Evolutionary conservation across 2,113 vertebrate species (phyloP), one percentile per base, ranked within the genome.

Genomic region (Sclerurus mexicanus): DNA sequence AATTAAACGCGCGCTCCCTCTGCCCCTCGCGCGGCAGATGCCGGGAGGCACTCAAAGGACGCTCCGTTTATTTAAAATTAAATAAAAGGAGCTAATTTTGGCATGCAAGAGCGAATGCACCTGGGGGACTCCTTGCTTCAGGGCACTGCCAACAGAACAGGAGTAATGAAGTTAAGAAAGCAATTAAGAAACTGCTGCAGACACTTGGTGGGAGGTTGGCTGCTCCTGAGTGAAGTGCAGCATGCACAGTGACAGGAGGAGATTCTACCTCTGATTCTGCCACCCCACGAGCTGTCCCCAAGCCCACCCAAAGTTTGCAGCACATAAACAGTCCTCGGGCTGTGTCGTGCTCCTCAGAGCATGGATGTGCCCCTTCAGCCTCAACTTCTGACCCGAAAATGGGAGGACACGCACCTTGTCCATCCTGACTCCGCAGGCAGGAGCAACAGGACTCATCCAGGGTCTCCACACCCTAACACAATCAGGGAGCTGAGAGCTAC

Each of bases 61-160:
- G 23, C 66, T 12, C 24, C 37, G 1, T 90, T 88, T 93, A 37
- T 95, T 86, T 75, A 96, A 92, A 95, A 94, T 94, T 95, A 86
- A 97, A 96, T 93, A 92, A 91, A 94, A 91, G 90, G 5, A 90
- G 88, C 83, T 96, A 88, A 86, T 93, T 95, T 88, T 44, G 73
- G 93, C 92, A 92, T 67, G 79, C 95, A 88, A 80, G 79, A 88
- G 85, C 72, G 49, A 79, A 87, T 5, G 75, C 78, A 93, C 82
- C 92, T 93, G 79, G 49, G 93, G 85, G 92, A 94, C 90, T 93
- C 79, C 72, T 93, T 72, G 92, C 92, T 88, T 84, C 85, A 72
- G 85, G 95, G 93, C 92, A 86, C 86, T 84, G 88, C 93, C 86
- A 81, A 49, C 63, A 88, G 75, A 76, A 90, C 39, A 66, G 63